These are phyloP conservation scores for Lithophane socia DNA, from an alignment of 2,888 invertebrate genomes.

Conservation along the genomic window DNA sequence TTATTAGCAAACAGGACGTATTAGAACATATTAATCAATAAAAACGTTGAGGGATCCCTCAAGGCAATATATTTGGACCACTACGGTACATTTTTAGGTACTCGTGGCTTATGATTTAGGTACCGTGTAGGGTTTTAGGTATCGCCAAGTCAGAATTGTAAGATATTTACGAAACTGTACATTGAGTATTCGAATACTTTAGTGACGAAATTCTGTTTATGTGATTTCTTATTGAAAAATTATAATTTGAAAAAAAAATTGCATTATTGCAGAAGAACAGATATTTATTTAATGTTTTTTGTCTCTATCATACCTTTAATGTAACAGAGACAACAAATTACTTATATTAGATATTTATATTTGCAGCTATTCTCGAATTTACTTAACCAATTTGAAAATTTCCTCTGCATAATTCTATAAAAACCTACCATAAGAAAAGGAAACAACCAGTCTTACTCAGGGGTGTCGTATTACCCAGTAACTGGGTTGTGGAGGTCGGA, in stretches of 20 bases:
- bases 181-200: constrained; percentile 32
- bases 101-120: constrained; percentile 31
- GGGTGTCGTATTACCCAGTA: no score
- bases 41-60: constrained; percentile 21
- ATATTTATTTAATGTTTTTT: background rate
- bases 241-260: background rate
- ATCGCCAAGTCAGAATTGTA: constrained; percentile 46
- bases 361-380: background rate
- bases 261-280: background rate
- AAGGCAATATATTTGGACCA: constrained; percentile 41
- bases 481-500: no score
- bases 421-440: background rate
- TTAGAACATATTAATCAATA: background rate
- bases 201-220: constrained; percentile 1
- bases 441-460: no score
- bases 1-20: background rate
- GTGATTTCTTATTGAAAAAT: background rate
- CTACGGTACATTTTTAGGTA: constrained; percentile 23
- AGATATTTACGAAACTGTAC: constrained; percentile 30
- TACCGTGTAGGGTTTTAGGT: constrained; percentile 28
- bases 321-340: background rate
- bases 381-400: background rate
- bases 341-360: background rate
- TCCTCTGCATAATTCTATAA: background rate
- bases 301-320: background rate